Evolutionary conservation across 2,797 vertebrate species (phyloP), one percentile per base, ranked within the genome.

Genomic region (Sebastes vulpes): DNA sequence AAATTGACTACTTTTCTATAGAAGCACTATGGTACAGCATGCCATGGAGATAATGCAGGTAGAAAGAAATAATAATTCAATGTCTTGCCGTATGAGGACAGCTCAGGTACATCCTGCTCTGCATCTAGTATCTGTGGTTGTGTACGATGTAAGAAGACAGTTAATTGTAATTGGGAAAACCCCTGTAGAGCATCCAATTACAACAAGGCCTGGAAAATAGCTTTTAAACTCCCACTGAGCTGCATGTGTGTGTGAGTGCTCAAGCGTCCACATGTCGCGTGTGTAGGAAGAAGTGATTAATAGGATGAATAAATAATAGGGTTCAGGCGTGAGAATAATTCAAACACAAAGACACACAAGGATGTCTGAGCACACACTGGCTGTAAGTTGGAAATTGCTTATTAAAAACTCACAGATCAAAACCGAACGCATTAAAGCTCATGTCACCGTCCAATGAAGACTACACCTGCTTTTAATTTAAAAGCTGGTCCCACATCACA

Each of bases 151-250:
- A 28, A 74, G 70, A 66, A 65, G 65, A 84, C 65, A 8, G 69
- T 74, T 83, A 38, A 87, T 81, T 84, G 38, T 75, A 63, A 92
- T 75, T 79, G 77, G 64, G 77, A 52, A 87, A 89, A 79, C 64
- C 65, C 63, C 65, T 59, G 71, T 23, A 20, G 77, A 79, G 83
- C 66, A 56, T 81, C 82, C 76, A 91, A 88, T 90, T 88, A 90
- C 77, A 84, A 73, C 56, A 60, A 74, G 73, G 50, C 63, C 46
- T 63, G 50, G 63, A 72, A 86, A 85, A 81, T 65, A 73, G 82
- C 72, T 80, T 86, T 80, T 84, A 81, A 85, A 78, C 76, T 81
- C 82, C 88, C 79, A 79, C 64, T 73, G 81, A 78, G 85, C 29
- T 54, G 11, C 8, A 8, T 69, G 57, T 56, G 21, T 52, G 61